These are phyloP conservation scores for Diaperis boleti DNA, from an alignment of 2,888 invertebrate species.

Conservation along the genomic window DNA sequence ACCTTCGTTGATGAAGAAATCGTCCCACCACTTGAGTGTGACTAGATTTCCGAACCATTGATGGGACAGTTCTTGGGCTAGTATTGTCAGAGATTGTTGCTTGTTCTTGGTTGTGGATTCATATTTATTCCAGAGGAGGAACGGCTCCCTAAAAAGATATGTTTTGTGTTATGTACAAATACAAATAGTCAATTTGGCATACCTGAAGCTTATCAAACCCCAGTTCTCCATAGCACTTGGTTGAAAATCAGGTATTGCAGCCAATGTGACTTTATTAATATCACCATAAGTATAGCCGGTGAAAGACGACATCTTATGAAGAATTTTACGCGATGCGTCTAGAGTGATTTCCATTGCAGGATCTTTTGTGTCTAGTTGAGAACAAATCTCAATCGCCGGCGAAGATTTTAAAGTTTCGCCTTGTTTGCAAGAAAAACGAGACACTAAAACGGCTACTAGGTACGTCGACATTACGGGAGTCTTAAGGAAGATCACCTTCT, in stretches of 20 bases:
- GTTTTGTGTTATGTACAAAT: too few species aligned
- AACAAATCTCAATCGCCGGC: too few species aligned
- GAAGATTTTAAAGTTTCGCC: too few species aligned
- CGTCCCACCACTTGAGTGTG: conserved; percentile 81
- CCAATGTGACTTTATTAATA: conserved; percentile 77
- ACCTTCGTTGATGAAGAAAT: conserved; percentile 80
- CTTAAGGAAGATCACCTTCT: too few species aligned
- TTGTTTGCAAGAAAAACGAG: conserved; percentile 47
- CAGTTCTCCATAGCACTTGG: conserved; percentile 95
- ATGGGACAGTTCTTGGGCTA: conserved; percentile 85
- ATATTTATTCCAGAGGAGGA: too few species aligned
- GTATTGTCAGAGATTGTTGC: too few species aligned
- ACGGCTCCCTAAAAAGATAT: too few species aligned
- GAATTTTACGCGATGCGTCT: not conserved
- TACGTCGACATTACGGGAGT: conserved; percentile 48
- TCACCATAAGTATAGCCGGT: conserved; percentile 27
- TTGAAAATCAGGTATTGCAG: conserved; percentile 85
- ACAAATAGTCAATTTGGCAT: too few species aligned
- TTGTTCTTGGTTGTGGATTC: too few species aligned
- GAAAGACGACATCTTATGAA: conserved; percentile 58
- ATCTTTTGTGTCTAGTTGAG: not conserved
- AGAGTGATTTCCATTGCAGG: not conserved
- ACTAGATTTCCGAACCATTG: conserved; percentile 87
- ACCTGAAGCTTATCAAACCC: conserved; percentile 88
- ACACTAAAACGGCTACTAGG: conserved; percentile 46